Evolutionary conservation across 2,113 vertebrate species (phyloP).

Genomic region (Ammodytes marinus): DNA sequence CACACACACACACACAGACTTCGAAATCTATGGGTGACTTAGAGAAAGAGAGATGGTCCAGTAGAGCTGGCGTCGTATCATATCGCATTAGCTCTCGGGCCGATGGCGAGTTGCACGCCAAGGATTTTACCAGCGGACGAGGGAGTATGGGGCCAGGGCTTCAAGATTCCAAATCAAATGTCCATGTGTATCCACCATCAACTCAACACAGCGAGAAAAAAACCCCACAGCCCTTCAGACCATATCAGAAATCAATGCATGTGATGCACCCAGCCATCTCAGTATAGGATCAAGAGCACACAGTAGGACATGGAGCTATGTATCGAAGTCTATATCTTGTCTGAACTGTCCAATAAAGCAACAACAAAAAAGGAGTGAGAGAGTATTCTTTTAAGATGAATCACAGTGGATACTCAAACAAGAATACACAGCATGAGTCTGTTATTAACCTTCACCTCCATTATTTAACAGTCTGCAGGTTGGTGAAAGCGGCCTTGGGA

Average conservation of each 20-base stretch:
- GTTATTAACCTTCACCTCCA: slow-evolving; percentile 3
- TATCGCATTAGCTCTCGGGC: slow-evolving; percentile 63
- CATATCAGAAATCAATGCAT: slow-evolving; percentile 55
- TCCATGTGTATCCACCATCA: slow-evolving; percentile 33
- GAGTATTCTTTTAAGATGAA: slow-evolving; percentile 9
- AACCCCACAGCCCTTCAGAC: slow-evolving; percentile 53
- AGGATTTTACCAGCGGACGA: slow-evolving; percentile 38
- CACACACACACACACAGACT: slow-evolving; percentile 14
- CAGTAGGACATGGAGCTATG: neutral
- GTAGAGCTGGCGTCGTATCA: slow-evolving; percentile 61
- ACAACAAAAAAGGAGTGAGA: neutral
- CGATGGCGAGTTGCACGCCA: slow-evolving; percentile 36
- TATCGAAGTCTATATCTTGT: neutral
- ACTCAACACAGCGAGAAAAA: slow-evolving; percentile 33
- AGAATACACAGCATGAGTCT: neutral
- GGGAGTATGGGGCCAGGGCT: slow-evolving; percentile 7
- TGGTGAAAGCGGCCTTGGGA: neutral
- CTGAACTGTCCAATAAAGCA: neutral
- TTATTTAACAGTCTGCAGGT: neutral
- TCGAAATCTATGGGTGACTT: slow-evolving; percentile 40
- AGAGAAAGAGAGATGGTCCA: slow-evolving; percentile 46
- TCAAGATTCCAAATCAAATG: slow-evolving; percentile 19
- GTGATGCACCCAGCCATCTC: slow-evolving; percentile 20
- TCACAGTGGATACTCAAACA: neutral
- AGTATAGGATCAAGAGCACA: slow-evolving; percentile 4